Evolutionary conservation across 2,113 vertebrate genomes (phyloP).

Genomic region (Vombatus ursinus): DNA sequence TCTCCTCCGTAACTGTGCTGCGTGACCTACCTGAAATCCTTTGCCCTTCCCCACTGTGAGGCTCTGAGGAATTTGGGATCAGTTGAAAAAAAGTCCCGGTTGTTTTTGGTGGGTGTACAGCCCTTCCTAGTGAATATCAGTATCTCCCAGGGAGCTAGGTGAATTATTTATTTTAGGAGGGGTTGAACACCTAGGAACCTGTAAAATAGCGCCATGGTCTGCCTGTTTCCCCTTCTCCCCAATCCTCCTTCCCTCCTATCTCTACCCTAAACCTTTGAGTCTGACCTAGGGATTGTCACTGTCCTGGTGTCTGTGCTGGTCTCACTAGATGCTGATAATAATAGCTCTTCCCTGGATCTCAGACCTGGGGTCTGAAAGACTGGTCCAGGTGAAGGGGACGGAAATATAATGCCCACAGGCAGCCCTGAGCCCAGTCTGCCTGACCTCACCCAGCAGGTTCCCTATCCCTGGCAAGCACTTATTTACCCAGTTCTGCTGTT

Average conservation of each 20-base stretch:
- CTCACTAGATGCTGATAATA: neutral
- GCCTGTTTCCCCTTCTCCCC: neutral
- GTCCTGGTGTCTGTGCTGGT: neutral
- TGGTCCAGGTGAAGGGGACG: neutral
- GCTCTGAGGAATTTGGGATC: neutral
- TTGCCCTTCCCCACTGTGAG: neutral
- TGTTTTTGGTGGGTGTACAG: neutral
- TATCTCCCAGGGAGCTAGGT: neutral
- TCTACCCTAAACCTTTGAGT: neutral
- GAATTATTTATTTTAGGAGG: neutral
- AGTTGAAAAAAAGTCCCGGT: neutral
- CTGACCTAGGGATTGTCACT: neutral
- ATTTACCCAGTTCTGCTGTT: neutral
- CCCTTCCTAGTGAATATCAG: neutral
- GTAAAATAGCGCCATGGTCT: neutral
- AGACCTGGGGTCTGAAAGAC: neutral
- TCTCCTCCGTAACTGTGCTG: neutral
- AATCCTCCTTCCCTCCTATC: neutral
- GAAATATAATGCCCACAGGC: too few species aligned
- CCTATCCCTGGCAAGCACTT: neutral
- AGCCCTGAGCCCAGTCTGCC: neutral
- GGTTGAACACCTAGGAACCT: neutral
- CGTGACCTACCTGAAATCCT: neutral
- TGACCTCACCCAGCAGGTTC: neutral
- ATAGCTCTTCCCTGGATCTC: neutral